phyloP scores from a whole-genome alignment of 2,113 vertebrate species.

The Ictidomys tridecemlineatus region DNA sequence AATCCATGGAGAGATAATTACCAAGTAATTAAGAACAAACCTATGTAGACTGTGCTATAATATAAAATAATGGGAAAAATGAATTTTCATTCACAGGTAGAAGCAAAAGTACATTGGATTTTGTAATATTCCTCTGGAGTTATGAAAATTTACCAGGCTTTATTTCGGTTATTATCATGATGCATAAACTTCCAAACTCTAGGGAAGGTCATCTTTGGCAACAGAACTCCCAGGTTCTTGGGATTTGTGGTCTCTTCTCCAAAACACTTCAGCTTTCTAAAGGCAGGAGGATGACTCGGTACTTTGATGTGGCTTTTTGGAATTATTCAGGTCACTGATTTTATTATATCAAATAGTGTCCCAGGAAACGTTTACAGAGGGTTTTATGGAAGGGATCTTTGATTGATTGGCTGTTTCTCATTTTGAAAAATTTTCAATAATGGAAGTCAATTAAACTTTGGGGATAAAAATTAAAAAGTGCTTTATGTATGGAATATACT shows the following conservation, averaged over 20 bases:
- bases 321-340: conserved; percentile 77
- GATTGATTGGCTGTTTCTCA: conserved; percentile 11
- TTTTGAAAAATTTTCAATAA: conserved; percentile 77
- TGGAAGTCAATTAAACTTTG: conserved; percentile 77
- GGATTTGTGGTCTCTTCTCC: not conserved
- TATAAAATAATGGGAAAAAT: not conserved
- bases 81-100: not conserved
- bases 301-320: conserved; percentile 64
- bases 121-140: not conserved
- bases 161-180: not conserved
- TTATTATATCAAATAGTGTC: conserved; percentile 74
- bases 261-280: conserved; percentile 43
- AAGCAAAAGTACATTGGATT: not conserved
- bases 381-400: conserved; percentile 12
- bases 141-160: not conserved
- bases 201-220: not conserved
- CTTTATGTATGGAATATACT: conserved; percentile 67
- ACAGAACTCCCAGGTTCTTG: not conserved
- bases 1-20: not conserved
- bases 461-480: conserved; percentile 79
- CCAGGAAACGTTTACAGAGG: conserved; percentile 72
- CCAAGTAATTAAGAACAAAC: not conserved
- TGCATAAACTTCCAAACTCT: not conserved
- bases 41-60: not conserved
- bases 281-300: conserved; percentile 57